These are phyloP conservation scores for Neomorphus geoffroyi DNA, from an alignment of 2,797 vertebrate genomes.

Conservation along the genomic window DNA sequence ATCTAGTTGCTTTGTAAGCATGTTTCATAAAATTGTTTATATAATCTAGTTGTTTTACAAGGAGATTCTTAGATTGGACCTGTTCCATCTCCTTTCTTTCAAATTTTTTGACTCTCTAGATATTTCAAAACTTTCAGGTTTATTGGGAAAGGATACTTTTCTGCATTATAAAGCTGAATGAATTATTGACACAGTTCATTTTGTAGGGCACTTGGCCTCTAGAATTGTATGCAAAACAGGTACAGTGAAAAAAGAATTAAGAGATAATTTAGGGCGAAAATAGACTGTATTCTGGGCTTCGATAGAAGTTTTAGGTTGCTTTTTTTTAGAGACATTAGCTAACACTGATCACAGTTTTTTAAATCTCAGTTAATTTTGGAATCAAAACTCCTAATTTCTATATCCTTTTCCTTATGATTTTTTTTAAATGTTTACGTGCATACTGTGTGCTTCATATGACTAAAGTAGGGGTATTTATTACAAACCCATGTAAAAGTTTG, in stretches of 20 bases:
- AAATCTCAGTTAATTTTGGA: not conserved
- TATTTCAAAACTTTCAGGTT: slow-evolving; percentile 1
- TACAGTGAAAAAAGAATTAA: not conserved
- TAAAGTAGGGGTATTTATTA: not conserved
- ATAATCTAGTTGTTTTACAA: not conserved
- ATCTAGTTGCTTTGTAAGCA: not conserved
- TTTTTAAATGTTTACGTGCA: not conserved
- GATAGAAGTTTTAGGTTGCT: not conserved
- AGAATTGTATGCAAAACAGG: not conserved
- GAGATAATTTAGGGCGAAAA: not conserved
- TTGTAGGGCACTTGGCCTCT: not conserved
- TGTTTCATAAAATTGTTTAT: not conserved
- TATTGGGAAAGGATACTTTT: not conserved
- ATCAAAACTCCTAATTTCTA: not conserved
- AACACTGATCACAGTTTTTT: not conserved
- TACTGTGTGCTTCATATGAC: not conserved
- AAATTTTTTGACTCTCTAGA: not conserved
- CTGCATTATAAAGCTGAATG: not conserved
- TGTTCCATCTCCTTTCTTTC: slow-evolving; percentile 13
- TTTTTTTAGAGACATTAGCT: not conserved
- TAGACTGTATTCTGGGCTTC: not conserved
- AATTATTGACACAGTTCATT: not conserved
- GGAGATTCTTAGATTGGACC: not conserved
- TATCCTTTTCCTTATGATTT: not conserved
- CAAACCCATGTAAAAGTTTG: not conserved